These are phyloP conservation scores for Hypsibius dujardini DNA, from an alignment of 1,140 invertebrate genomes.

Conservation along the genomic window DNA sequence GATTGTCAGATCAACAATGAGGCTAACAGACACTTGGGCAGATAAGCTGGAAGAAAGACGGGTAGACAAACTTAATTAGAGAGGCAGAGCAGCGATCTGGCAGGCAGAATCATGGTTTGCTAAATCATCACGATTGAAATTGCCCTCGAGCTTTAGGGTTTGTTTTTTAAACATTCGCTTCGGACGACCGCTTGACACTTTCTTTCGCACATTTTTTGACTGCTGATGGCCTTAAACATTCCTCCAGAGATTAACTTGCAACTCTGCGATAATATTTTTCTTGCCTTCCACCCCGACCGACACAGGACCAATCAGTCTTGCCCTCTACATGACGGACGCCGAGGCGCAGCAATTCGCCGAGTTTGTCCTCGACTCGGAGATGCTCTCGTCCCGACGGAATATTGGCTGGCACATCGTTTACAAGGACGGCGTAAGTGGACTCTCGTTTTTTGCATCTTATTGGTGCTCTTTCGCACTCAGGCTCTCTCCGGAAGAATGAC, in stretches of 20 bases:
- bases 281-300: background rate
- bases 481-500: too few species aligned
- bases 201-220: background rate
- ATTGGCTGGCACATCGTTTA: constrained; percentile 83
- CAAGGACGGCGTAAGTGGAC: constrained; percentile 55
- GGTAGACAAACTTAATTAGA: too few species aligned
- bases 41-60: too few species aligned
- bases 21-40: too few species aligned
- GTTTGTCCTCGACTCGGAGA: constrained; percentile 54
- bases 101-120: too few species aligned
- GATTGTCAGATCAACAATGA: too few species aligned
- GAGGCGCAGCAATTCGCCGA: constrained; percentile 65
- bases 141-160: too few species aligned
- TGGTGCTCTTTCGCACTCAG: too few species aligned
- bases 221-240: background rate
- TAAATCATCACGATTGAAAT: too few species aligned
- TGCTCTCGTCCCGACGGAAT: constrained; percentile 54
- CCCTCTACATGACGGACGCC: constrained; percentile 69
- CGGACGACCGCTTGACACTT: too few species aligned
- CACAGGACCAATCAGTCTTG: constrained; percentile 65
- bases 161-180: too few species aligned
- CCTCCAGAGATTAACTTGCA: background rate
- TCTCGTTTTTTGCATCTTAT: background rate
- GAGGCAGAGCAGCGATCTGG: too few species aligned
- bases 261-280: background rate